phyloP scores from a whole-genome alignment of 2,113 vertebrate species.

The Zosterops lateralis region DNA sequence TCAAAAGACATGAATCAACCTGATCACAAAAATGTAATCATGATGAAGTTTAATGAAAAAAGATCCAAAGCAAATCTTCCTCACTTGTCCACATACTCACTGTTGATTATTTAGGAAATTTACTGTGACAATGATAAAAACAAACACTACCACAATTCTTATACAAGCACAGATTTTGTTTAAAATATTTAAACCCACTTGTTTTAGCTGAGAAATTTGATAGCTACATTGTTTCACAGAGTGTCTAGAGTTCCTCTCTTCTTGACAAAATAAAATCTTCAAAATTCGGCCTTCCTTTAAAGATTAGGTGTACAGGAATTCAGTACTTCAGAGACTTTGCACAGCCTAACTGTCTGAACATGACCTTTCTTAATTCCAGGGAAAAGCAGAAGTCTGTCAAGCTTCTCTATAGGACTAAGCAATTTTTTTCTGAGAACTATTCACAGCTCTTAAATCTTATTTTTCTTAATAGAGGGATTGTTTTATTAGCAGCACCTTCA shows the following conservation, averaged over 20 bases:
- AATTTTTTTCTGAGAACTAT: not conserved
- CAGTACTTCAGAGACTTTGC: not conserved
- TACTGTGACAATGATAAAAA: not conserved
- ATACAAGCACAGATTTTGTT: not conserved
- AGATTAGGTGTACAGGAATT: not conserved
- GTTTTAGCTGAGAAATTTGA: not conserved
- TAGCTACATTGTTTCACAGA: not conserved
- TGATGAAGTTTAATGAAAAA: not conserved
- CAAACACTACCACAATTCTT: fast-evolving
- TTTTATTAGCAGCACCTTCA: slow-evolving; percentile 22
- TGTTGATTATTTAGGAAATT: not conserved
- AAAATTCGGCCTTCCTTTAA: not conserved
- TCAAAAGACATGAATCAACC: not conserved
- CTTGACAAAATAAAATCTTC: not conserved
- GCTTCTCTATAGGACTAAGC: not conserved
- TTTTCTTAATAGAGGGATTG: not conserved
- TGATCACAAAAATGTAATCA: not conserved
- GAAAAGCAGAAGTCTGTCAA: not conserved
- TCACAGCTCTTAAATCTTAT: not conserved
- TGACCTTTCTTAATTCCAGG: not conserved
- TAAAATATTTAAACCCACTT: not conserved
- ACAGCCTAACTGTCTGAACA: not conserved
- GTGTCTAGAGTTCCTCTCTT: not conserved
- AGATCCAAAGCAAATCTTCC: not conserved
- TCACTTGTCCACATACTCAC: not conserved